Percentiles rank a stretch among this genome's conserved stretches.
These are phyloP conservation scores for Brachirus orientalis DNA, from an alignment of 2,113 vertebrate species.

Conservation along the genomic window DNA sequence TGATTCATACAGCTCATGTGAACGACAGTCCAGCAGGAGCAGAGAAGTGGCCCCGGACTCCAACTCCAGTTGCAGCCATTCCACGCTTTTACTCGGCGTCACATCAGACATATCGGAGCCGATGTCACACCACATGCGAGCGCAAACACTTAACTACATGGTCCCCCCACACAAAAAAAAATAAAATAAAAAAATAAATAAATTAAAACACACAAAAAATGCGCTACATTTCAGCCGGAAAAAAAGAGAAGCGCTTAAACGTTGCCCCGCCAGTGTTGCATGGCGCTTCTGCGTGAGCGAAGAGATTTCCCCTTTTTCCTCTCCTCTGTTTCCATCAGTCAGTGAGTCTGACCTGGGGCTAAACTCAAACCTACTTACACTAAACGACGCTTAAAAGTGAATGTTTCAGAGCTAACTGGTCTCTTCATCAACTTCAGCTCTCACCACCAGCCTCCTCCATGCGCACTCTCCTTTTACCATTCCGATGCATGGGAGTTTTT, in stretches of 20 bases:
- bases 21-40: constrained; percentile 96
- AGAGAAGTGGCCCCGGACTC: constrained; percentile 89
- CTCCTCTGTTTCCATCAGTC: constrained; percentile 68
- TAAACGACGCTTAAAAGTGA: not conserved
- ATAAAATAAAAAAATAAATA: too few relatives aligned
- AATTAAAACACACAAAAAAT: not conserved
- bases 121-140: constrained; percentile 61
- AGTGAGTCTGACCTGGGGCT: constrained; percentile 20
- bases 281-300: constrained; percentile 51
- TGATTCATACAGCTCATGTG: constrained; percentile 94
- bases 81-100: constrained; percentile 94
- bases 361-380: not conserved
- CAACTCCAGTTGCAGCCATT: constrained; percentile 94
- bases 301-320: constrained; percentile 63
- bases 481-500: constrained; percentile 64
- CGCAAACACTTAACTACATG: constrained; percentile 53
- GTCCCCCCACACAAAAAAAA: constrained; percentile 20
- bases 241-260: constrained; percentile 1
- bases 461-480: constrained; percentile 58
- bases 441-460: constrained; percentile 43
- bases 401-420: not conserved
- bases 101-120: constrained; percentile 86
- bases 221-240: constrained; percentile 38
- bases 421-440: constrained; percentile 47
- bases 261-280: constrained; percentile 44